These are phyloP conservation scores for Griposia aprilina DNA, from an alignment of 2,888 invertebrate species.

Conservation along the genomic window DNA sequence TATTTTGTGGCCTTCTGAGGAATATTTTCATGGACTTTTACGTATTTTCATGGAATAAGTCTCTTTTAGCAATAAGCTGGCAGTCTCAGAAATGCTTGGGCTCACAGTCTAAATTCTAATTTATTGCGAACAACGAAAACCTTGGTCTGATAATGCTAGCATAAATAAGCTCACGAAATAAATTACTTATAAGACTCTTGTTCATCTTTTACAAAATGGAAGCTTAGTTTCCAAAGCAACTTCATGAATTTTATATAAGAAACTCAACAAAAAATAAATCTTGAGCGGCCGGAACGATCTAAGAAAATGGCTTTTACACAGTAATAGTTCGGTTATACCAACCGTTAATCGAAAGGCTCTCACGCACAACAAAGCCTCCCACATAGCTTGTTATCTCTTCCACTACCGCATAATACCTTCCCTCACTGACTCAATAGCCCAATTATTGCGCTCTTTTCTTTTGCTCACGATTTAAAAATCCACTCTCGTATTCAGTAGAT, in stretches of 20 bases:
- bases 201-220: background rate
- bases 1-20: background rate
- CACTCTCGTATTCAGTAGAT: conserved; percentile 12
- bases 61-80: background rate
- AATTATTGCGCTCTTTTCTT: conserved; percentile 16
- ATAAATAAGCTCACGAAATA: background rate
- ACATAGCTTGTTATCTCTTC: background rate
- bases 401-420: background rate
- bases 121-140: background rate
- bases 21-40: background rate
- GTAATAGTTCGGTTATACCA: background rate
- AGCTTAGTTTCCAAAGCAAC: background rate
- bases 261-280: background rate
- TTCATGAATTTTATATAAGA: background rate
- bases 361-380: background rate
- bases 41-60: background rate
- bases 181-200: background rate
- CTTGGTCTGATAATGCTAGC: background rate
- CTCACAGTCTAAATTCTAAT: background rate
- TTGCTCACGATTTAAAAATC: conserved; percentile 1
- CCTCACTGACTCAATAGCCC: background rate
- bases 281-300: background rate
- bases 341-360: background rate
- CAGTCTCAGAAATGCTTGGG: background rate
- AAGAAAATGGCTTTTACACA: conserved; percentile 1